Percentiles rank a stretch among this genome's conserved stretches.
Evolutionary conservation across 2,113 vertebrate genomes (phyloP).

Genomic region (Pan troglodytes): DNA sequence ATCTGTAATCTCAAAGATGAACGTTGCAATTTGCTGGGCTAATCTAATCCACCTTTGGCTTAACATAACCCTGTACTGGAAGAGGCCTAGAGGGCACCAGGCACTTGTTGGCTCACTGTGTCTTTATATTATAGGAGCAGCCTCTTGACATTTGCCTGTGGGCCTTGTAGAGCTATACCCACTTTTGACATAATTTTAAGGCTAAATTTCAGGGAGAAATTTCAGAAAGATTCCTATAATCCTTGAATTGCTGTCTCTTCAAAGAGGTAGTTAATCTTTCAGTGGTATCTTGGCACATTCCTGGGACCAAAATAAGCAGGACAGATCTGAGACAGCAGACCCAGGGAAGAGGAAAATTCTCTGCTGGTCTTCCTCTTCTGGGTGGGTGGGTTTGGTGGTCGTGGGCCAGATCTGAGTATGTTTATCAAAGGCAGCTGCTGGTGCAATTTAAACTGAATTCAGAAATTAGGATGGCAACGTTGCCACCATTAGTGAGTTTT

Average conservation of each 20-base stretch:
- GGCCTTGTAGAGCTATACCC: no score
- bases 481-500: neutral
- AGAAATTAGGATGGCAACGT: neutral
- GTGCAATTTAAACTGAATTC: neutral
- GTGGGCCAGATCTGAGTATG: neutral
- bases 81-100: neutral
- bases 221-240: constrained; percentile 7
- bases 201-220: neutral
- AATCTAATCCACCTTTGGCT: neutral
- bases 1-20: constrained; percentile 30
- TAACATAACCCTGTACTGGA: neutral
- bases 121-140: neutral
- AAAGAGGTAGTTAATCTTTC: neutral
- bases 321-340: neutral
- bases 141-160: neutral
- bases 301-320: neutral
- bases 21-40: neutral
- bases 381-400: neutral
- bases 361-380: neutral
- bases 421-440: constrained; percentile 25
- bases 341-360: neutral
- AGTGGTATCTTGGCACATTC: neutral
- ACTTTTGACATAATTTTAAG: neutral
- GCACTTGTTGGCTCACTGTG: neutral
- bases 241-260: neutral